Base-by-base conservation (phyloP, 2,113 vertebrate genomes). In the Rhabdomys dilectus region DNA sequence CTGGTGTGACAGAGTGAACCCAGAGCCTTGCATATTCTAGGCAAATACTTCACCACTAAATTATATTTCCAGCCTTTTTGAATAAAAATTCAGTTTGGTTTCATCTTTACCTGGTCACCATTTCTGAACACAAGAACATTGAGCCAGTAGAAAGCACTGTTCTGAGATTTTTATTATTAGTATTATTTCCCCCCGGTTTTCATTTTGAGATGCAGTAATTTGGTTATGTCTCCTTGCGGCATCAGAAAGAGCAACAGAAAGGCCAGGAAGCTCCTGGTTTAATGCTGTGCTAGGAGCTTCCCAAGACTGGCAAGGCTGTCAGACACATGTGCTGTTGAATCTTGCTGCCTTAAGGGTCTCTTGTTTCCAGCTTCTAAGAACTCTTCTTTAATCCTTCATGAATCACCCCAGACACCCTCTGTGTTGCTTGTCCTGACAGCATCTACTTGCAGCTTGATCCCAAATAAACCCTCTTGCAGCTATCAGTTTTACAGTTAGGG, bases 151-250 rank as follows among this genome's bases (percentile, higher is more conserved):
- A 48, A 70, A 75, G 42, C 70, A n/a, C 70, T 89, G 62, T 66
- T 51, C 11, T 24, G 76, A 87, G 56, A 16, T 21, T 92, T 86
- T 45, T 31, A 78, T 51, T 51, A 11, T 51, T 51, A 24, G n/a
- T n/a, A n/a, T n/a, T n/a, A n/a, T n/a, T 89, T 96, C 82, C 68
- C 48, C 73, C 48, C 85, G 84, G 51, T 48, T 88, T 56, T 36
- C 53, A 62, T 78, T 72, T 88, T 36, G 39, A 62, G 93, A 76
- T 45, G 13, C 39, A 75, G 48, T 76, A 76, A 77, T 48, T 84
- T 91, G 56, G 75, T 72, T 60, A 42, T 77, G 45, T 31, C 6
- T 73, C 26, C 42, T 77, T 51, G 31, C 51, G 51, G 51, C 70
- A 80, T 53, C n/a, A 12, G n/a, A 84, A 31, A 39, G 51, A 81